phyloP scores from a whole-genome alignment of 2,113 vertebrate species.

The Caranx melampygus region DNA sequence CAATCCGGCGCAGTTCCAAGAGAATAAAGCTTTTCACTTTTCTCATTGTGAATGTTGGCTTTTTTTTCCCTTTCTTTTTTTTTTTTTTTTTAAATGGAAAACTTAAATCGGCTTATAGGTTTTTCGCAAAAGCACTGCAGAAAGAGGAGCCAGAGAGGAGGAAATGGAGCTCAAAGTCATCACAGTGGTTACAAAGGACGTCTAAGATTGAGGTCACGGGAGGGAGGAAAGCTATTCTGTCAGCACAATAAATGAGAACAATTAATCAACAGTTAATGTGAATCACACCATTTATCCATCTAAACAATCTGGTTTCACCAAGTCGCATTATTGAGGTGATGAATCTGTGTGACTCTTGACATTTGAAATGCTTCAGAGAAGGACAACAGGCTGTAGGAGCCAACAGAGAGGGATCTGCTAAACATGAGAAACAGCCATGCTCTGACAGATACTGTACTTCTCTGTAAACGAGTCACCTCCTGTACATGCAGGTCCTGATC shows the following conservation, averaged over 20 bases:
- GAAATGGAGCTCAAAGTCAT: conserved; percentile 81
- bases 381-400: conserved; percentile 52
- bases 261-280: conserved; percentile 83
- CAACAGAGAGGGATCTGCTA: conserved; percentile 43
- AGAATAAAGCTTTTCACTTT: conserved; percentile 82
- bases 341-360: conserved; percentile 64
- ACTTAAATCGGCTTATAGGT: conserved; percentile 85
- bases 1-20: conserved; percentile 78
- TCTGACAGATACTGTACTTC: conserved; percentile 44
- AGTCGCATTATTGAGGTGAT: conserved; percentile 67
- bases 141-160: conserved; percentile 66
- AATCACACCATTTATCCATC: conserved; percentile 76
- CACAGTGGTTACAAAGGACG: conserved; percentile 78
- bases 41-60: conserved; percentile 70
- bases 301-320: conserved; percentile 76
- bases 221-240: conserved; percentile 70
- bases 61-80: conserved; percentile 55
- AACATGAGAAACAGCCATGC: conserved; percentile 49
- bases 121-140: conserved; percentile 74
- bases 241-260: conserved; percentile 79
- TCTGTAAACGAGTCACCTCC: conserved; percentile 56
- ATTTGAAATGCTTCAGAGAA: conserved; percentile 56
- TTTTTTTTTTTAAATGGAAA: conserved; percentile 72
- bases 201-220: conserved; percentile 81
- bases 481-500: conserved; percentile 42